A percentile compares a stretch with the other conserved stretches of the same genome.
phyloP scores from a whole-genome alignment of 2,888 invertebrate genomes.

The Oligia latruncula region DNA sequence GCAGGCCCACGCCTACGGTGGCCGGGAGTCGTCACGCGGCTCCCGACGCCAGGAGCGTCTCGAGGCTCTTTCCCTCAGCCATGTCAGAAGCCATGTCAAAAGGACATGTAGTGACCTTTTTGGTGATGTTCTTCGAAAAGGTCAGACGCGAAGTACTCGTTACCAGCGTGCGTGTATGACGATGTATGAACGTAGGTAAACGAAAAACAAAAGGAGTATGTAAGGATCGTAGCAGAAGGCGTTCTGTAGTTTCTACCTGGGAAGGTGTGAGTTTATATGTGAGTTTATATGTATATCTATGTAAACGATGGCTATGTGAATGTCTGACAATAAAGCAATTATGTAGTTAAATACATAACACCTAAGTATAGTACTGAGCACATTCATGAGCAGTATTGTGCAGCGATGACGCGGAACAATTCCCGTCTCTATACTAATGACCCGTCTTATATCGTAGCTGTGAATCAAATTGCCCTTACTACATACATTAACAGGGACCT shows the following conservation, averaged over 20 bases:
- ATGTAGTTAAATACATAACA: conserved; percentile 34
- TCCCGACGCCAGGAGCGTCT: no score
- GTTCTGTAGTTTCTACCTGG: not conserved
- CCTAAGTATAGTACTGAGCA: conserved; percentile 26
- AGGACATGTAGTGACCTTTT: not conserved
- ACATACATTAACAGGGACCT: conserved; percentile 58
- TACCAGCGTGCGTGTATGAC: not conserved
- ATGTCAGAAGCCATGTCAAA: no score
- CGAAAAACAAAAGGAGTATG: not conserved
- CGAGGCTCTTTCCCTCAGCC: no score
- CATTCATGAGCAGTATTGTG: conserved; percentile 72
- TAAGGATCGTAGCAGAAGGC: not conserved
- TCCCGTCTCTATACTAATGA: conserved; percentile 76
- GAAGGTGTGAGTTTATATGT: not conserved
- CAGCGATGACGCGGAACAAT: conserved; percentile 71
- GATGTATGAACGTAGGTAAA: not conserved
- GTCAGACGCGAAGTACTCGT: not conserved
- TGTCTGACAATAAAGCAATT: conserved; percentile 40
- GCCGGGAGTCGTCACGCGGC: no score
- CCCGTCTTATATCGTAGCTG: conserved; percentile 75
- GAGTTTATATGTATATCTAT: not conserved
- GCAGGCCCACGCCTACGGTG: no score
- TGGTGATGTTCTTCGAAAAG: not conserved
- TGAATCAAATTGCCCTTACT: conserved; percentile 74
- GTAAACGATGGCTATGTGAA: not conserved